Evolutionary conservation across 1,140 invertebrate species (phyloP).

Genomic region (Zaprionus camerounensis): DNA sequence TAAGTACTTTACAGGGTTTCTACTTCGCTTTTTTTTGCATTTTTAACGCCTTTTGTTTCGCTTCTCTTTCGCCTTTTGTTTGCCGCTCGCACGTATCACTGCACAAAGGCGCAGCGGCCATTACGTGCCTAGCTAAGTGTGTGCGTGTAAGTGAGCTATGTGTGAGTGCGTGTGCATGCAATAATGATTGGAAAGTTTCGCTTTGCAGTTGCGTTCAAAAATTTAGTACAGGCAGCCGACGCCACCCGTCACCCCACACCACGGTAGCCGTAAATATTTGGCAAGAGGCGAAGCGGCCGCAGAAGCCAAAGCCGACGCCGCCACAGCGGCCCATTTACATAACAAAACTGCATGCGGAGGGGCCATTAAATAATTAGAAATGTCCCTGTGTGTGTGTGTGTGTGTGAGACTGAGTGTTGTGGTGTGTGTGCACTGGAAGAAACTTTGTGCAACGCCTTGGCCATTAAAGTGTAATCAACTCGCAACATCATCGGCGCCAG

Average conservation of each 20-base stretch:
- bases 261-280: constrained; percentile 73
- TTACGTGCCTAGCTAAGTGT: constrained; percentile 76
- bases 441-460: constrained; percentile 70
- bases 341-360: constrained; percentile 79
- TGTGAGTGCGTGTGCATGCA: constrained; percentile 53
- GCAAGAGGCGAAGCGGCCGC: constrained; percentile 31
- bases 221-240: constrained; percentile 62
- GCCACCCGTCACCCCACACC: constrained; percentile 27
- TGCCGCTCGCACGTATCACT: constrained; percentile 71
- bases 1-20: constrained; percentile 55
- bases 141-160: constrained; percentile 24
- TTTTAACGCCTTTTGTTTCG: constrained; percentile 69
- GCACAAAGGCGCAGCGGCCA: constrained; percentile 74
- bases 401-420: neutral
- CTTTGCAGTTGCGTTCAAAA: constrained; percentile 65
- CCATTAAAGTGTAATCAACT: constrained; percentile 80
- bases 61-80: constrained; percentile 52
- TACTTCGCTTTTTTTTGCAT: constrained; percentile 39
- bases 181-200: constrained; percentile 81
- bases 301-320: constrained; percentile 7
- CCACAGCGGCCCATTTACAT: constrained; percentile 68
- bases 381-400: constrained; percentile 50
- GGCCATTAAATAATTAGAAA: constrained; percentile 83
- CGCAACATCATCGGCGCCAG: constrained; percentile 72
- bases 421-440: constrained; percentile 18